Evolutionary conservation across 2,888 invertebrate species (phyloP).

Genomic region (Hemistola chrysoprasaria): DNA sequence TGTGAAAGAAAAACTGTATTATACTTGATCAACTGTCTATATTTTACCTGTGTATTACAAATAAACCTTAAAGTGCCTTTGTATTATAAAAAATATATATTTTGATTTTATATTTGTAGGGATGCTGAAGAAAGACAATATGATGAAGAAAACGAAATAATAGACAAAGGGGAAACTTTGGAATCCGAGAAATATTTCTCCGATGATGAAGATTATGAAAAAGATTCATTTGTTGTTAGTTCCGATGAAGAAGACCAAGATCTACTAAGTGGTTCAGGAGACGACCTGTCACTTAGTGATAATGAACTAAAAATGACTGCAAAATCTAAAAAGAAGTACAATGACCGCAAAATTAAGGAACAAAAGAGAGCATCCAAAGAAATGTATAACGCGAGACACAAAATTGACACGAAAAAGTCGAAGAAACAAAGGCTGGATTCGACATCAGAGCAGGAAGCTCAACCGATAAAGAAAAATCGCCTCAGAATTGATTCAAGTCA

Average conservation of each 20-base stretch:
- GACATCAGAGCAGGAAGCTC: slow-evolving; percentile 38
- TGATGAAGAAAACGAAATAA: slow-evolving; percentile 73
- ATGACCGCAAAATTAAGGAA: slow-evolving; percentile 64
- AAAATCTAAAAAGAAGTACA: slow-evolving; percentile 69
- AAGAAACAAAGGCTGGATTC: slow-evolving; percentile 49
- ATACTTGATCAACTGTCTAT: too few species aligned
- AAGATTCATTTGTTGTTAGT: slow-evolving; percentile 80
- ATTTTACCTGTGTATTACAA: too few species aligned
- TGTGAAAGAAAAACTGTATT: too few species aligned
- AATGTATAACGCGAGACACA: slow-evolving; percentile 71
- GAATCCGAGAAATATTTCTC: slow-evolving; percentile 70
- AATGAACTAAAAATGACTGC: slow-evolving; percentile 67
- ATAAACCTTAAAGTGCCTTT: too few species aligned
- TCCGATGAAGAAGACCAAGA: slow-evolving; percentile 72
- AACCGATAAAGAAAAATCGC: slow-evolving; percentile 50
- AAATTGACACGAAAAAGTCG: slow-evolving; percentile 41
- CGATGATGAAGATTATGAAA: slow-evolving; percentile 71
- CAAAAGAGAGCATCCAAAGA: slow-evolving; percentile 71
- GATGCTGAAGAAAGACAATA: slow-evolving; percentile 73
- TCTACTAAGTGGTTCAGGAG: slow-evolving; percentile 66
- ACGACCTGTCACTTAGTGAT: slow-evolving; percentile 68
- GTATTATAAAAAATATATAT: too few species aligned
- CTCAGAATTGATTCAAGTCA: slow-evolving; percentile 59
- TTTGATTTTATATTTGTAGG: too few species aligned
- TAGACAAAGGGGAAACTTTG: slow-evolving; percentile 76